Conservation (phyloP, 2,888 invertebrate genomes). For the Trichacis sp. region DNA sequence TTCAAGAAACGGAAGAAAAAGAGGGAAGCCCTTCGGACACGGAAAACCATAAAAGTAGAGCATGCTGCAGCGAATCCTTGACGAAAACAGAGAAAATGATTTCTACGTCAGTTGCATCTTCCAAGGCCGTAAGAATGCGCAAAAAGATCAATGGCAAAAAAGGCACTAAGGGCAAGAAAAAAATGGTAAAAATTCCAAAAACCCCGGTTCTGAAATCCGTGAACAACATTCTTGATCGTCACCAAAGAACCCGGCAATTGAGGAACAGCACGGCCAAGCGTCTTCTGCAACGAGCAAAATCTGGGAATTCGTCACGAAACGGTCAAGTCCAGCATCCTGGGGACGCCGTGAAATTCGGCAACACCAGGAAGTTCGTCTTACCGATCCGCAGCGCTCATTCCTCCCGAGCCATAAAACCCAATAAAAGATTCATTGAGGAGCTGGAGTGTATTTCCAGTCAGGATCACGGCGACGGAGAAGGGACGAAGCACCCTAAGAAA, state of each 20-base stretch:
- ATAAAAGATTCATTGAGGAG: constrained; percentile 82
- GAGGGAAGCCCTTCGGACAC: constrained; percentile 40
- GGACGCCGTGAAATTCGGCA: constrained; percentile 64
- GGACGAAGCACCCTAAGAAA: constrained; percentile 53
- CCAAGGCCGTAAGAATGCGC: constrained; percentile 43
- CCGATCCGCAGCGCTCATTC: constrained; percentile 87
- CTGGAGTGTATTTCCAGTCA: constrained; percentile 70
- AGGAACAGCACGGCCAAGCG: constrained; percentile 64
- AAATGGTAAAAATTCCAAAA: constrained; percentile 53
- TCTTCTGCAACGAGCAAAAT: constrained; percentile 62
- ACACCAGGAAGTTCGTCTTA: constrained; percentile 78
- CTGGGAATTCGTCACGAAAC: constrained; percentile 48
- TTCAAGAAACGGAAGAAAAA: neutral
- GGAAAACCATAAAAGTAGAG: constrained; percentile 30
- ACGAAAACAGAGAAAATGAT: constrained; percentile 16
- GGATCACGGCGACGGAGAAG: constrained; percentile 57
- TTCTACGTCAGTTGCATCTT: constrained; percentile 29
- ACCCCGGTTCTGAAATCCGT: constrained; percentile 61
- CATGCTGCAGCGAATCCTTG: constrained; percentile 15
- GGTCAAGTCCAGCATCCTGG: constrained; percentile 49
- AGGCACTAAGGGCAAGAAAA: constrained; percentile 44
- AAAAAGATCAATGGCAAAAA: constrained; percentile 44
- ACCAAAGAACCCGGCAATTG: constrained; percentile 62
- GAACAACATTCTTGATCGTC: constrained; percentile 62
- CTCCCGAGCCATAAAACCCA: constrained; percentile 88